A percentile compares a stretch with the other conserved stretches of the same genome.
Conservation (phyloP, 1,140 invertebrate species). For the Drosophila leontia region DNA sequence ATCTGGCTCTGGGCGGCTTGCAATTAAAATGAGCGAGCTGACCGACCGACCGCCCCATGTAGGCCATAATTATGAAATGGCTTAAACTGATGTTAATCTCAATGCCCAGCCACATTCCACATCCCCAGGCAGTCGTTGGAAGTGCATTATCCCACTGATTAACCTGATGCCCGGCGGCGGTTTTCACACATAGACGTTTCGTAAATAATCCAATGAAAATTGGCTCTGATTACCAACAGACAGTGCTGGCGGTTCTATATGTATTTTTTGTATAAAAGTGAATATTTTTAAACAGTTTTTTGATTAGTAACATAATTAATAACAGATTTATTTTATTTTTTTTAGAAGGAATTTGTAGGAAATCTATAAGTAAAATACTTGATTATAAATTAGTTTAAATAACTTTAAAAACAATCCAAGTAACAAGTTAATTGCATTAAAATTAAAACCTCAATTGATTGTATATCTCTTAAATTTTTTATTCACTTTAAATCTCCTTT, state of each 20-base stretch:
- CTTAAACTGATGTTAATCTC: slow-evolving; percentile 80
- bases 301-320: neutral
- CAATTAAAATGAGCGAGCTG: slow-evolving; percentile 76
- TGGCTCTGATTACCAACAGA: slow-evolving; percentile 21
- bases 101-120: slow-evolving; percentile 56
- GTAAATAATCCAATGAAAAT: slow-evolving; percentile 51
- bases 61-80: slow-evolving; percentile 81
- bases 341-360: too few relatives aligned
- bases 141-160: slow-evolving; percentile 47
- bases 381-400: too few relatives aligned
- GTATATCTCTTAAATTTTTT: neutral
- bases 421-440: neutral
- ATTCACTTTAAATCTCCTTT: neutral
- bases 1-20: slow-evolving; percentile 44
- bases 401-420: too few relatives aligned
- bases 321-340: neutral
- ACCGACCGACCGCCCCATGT: slow-evolving; percentile 58
- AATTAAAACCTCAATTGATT: neutral
- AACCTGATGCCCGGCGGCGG: slow-evolving; percentile 16
- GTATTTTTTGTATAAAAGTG: neutral
- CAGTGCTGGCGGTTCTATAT: neutral
- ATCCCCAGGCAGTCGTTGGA: slow-evolving; percentile 61
- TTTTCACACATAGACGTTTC: slow-evolving; percentile 12
- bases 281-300: neutral
- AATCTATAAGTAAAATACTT: too few relatives aligned